Percentiles rank a stretch among this genome's conserved stretches.
Evolutionary conservation across 1,140 invertebrate species (phyloP).

Genomic region (Tetraneura akinire): DNA sequence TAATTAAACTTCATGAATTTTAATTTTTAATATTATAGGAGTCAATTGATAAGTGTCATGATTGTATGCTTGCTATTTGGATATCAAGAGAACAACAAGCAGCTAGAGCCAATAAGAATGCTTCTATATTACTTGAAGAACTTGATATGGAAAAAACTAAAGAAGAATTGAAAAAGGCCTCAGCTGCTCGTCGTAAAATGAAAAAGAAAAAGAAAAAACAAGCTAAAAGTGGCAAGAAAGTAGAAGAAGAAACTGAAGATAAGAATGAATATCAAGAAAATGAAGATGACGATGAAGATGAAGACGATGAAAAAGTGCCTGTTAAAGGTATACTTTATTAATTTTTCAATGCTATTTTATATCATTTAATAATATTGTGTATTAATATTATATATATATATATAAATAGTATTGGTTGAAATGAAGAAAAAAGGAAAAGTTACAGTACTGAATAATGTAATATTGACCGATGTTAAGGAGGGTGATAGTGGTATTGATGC

Average conservation of each 20-base stretch:
- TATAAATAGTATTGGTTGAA: conserved; percentile 39
- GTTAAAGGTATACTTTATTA: conserved; percentile 39
- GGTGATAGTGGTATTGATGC: conserved; percentile 85
- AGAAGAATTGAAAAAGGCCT: conserved; percentile 86
- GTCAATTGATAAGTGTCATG: conserved; percentile 89
- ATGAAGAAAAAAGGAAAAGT: conserved; percentile 48
- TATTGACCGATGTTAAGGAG: conserved; percentile 69
- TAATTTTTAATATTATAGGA: conserved; percentile 65
- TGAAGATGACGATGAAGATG: conserved; percentile 59
- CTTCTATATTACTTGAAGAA: conserved; percentile 90
- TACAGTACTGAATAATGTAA: conserved; percentile 2
- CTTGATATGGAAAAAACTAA: conserved; percentile 89
- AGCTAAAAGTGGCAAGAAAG: conserved; percentile 77
- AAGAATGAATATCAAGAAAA: conserved; percentile 67
- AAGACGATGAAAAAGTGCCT: conserved; percentile 49
- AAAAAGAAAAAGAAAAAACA: conserved; percentile 94
- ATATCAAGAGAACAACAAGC: conserved; percentile 96
- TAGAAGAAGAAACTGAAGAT: conserved; percentile 69
- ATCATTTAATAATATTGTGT: too few species aligned
- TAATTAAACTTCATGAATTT: not conserved
- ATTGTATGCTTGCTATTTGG: conserved; percentile 91
- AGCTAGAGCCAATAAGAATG: conserved; percentile 96
- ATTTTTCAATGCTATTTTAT: too few species aligned
- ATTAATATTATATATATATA: not conserved
- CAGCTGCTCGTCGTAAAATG: conserved; percentile 86